A percentile compares a stretch with the other conserved stretches of the same genome.
These are phyloP conservation scores for Melanocharis versteri DNA, from an alignment of 2,113 vertebrate species.

Conservation along the genomic window DNA sequence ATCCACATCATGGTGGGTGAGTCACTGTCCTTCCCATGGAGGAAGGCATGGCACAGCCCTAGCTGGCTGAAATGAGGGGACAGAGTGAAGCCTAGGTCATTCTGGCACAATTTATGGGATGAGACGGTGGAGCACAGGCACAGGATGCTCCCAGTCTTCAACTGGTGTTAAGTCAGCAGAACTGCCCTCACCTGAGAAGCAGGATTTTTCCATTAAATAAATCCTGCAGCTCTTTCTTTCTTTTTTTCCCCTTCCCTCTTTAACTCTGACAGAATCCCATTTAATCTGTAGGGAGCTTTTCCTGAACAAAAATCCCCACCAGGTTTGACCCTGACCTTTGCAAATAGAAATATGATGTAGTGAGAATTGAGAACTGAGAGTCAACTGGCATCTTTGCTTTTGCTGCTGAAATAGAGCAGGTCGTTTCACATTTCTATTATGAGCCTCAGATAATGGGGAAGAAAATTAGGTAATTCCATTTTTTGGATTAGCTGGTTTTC, in stretches of 20 bases:
- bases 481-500: conserved; percentile 46
- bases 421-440: conserved; percentile 47
- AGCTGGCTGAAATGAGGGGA: neutral
- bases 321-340: conserved; percentile 41
- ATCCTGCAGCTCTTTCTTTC: neutral
- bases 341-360: conserved; percentile 48
- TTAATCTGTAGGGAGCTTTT: conserved; percentile 24
- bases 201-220: neutral
- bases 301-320: neutral
- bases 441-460: conserved; percentile 37
- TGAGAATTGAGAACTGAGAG: conserved; percentile 34
- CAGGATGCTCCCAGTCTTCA: neutral
- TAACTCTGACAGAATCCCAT: neutral
- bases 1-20: neutral
- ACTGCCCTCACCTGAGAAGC: neutral
- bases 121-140: neutral
- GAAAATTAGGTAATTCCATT: conserved; percentile 59
- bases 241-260: neutral
- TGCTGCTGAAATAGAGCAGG: conserved; percentile 29
- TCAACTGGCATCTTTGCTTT: conserved; percentile 8
- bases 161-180: neutral
- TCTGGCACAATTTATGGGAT: neutral
- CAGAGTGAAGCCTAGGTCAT: neutral
- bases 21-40: neutral
- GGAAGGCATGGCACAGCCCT: neutral